Base-by-base conservation (phyloP, 2,797 vertebrate genomes). In the Lepus townsendii region DNA sequence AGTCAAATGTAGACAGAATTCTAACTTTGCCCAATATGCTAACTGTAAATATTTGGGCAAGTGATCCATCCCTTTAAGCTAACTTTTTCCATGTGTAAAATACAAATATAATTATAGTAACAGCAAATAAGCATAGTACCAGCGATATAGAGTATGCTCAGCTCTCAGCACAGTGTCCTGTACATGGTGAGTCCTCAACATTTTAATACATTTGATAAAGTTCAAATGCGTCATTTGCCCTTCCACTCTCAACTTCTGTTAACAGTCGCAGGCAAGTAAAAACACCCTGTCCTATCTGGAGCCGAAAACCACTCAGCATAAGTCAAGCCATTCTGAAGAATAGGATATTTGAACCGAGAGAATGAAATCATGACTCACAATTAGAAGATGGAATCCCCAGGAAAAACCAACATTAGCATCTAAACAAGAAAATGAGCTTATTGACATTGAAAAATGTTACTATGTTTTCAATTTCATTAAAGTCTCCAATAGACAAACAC, bases 401-500 rank as follows among this genome's bases (percentile, higher is more conserved):
- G 65, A 97, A 96, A 95, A 85, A 88, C 57, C 22, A 96, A 93
- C 80, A 89, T 60, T 91, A 92, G 65, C 93, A 96, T 89, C 79
- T 89, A 90, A 96, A 88, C 65, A 72, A 97, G 97, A 93, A 97
- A 96, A 96, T 78, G 68, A 95, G 90, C 89, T 96, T 85, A 95
- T 11, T 97, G 97, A 91, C 32, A 11, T 22, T 95, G 96, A 97
- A 97, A 98, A 98, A 97, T 94, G 72, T 97, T 90, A 83, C 91
- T 16, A 80, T 27, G 66, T 66, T 96, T 98, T 98, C 22, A 96
- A 96, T 98, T 98, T 97, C 96, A 97, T 97, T 97, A 96, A 98
- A 98, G 96, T 35, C 75, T 96, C 69, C 89, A 95, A n/a, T 88
- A 97, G 93, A 94, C 97, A 97, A 96, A 95, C 85, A 95, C 77